Percentiles rank a stretch among this genome's conserved stretches.
These are phyloP conservation scores for Macrophya alboannulata DNA, from an alignment of 2,888 invertebrate genomes.

Conservation along the genomic window DNA sequence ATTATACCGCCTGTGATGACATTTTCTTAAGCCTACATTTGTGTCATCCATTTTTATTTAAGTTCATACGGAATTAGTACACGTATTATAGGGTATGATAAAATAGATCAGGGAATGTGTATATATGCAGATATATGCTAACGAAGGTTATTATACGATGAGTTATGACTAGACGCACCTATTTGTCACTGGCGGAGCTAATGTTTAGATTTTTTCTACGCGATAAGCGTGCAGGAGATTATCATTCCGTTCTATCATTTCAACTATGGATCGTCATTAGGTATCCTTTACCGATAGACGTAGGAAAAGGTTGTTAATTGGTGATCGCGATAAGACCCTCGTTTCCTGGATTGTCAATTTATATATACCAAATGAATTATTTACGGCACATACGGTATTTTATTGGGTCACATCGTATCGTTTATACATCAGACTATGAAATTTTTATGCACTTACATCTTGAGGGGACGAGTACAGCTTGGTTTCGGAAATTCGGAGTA, in stretches of 20 bases:
- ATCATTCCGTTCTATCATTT: background rate
- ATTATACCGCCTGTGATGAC: background rate
- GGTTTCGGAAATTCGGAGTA: no score
- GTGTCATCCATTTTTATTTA: background rate
- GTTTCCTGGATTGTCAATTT: background rate
- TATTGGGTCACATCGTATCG: background rate
- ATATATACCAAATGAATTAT: background rate
- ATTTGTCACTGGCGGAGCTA: background rate
- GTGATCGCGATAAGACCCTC: background rate
- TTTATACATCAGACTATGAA: background rate
- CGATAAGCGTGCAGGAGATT: background rate
- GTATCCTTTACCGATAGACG: background rate
- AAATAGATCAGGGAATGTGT: background rate
- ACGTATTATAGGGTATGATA: background rate
- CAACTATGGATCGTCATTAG: background rate
- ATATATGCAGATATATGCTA: background rate
- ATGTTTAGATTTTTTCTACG: background rate
- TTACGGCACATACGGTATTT: background rate
- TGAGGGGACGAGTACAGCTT: no score
- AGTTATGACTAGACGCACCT: background rate
- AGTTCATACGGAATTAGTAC: background rate
- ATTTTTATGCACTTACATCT: background rate
- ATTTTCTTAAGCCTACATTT: slow-evolving; percentile 15
- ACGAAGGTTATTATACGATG: background rate
- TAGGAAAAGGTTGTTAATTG: slow-evolving; percentile 13